Conservation (phyloP, 1,140 invertebrate genomes). For the Drosophila varians region DNA sequence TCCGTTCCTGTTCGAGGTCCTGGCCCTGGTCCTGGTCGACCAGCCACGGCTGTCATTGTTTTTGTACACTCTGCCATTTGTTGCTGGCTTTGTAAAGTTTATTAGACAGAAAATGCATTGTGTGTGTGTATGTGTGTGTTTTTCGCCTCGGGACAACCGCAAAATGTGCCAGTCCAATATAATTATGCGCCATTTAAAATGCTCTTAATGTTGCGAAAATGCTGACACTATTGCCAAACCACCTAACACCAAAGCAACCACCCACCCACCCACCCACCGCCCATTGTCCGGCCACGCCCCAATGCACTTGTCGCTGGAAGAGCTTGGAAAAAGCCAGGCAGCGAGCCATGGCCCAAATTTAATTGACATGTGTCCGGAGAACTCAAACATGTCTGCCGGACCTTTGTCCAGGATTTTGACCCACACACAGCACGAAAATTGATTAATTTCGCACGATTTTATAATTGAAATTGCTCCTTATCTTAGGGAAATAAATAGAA, state of each 20-base stretch:
- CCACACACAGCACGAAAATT: conserved; percentile 18
- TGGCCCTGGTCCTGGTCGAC: no score
- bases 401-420: conserved; percentile 23
- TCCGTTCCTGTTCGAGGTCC: conserved; percentile 6
- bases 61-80: conserved; percentile 36
- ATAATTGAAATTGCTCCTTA: neutral
- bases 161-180: conserved; percentile 75
- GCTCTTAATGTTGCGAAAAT: conserved; percentile 62
- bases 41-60: conserved; percentile 25
- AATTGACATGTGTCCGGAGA: conserved; percentile 68
- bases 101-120: conserved; percentile 67
- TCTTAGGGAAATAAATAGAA: neutral
- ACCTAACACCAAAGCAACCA: neutral
- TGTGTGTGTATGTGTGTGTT: conserved; percentile 24
- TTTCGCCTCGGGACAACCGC: conserved; percentile 49
- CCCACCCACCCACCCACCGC: neutral
- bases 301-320: conserved; percentile 41
- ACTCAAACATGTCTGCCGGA: conserved; percentile 29
- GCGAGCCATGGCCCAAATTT: conserved; percentile 63
- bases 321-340: conserved; percentile 21
- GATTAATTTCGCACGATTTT: neutral
- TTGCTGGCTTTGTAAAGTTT: conserved; percentile 60
- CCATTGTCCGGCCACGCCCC: conserved; percentile 17
- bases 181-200: conserved; percentile 79
- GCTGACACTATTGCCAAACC: conserved; percentile 13